Base-by-base conservation (phyloP, 1,140 invertebrate species). In the Diuraphis noxia region DNA sequence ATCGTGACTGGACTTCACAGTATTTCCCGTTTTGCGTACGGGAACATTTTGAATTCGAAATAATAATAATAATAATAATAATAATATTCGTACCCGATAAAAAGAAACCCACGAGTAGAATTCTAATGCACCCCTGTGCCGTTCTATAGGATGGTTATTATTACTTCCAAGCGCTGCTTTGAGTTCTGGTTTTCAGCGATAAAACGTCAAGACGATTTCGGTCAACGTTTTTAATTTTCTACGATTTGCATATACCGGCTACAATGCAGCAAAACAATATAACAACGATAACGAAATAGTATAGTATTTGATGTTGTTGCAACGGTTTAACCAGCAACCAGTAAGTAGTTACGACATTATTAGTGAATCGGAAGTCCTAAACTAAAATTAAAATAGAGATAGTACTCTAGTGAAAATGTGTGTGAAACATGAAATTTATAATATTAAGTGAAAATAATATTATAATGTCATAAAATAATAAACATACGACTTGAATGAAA, bases 31-130 rank as follows among this genome's bases (percentile, higher is more conserved):
- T 86, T 86, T 52, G 85, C 85, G 34, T 86, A 86, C 43, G 46
- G n/a, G n/a, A 5, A 86, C 49, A 52, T 86, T 86, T 86, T 23
- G 23, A 86, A 86, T 86, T 88, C 46, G 17, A 88, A 88, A 88
- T 63, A 88, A 88, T 63, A 88, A 88, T 86, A 85, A 85, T 87
- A 88, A 88, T 63, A 88, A 88, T 63, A 88, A 88, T 86, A 85
- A 85, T 87, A 88, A 88, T 88, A 85, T 30, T 56, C 49, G 19
- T 38, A 86, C 43, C 46, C 46, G 49, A n/a, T 63, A 40, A 88
- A 88, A 34, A 88, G 21, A 63, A 88, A 25, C 23, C 13, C 85
- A 56, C 85, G 36, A 30, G 6, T 40, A n/a, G 86, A 88, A 88
- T 88, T 88, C 40, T 88, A 88, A 88, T 88, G 52, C 34, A 13